Percentiles rank a stretch among this genome's conserved stretches.
phyloP scores from a whole-genome alignment of 2,113 vertebrate genomes.

The Chauna torquata region DNA sequence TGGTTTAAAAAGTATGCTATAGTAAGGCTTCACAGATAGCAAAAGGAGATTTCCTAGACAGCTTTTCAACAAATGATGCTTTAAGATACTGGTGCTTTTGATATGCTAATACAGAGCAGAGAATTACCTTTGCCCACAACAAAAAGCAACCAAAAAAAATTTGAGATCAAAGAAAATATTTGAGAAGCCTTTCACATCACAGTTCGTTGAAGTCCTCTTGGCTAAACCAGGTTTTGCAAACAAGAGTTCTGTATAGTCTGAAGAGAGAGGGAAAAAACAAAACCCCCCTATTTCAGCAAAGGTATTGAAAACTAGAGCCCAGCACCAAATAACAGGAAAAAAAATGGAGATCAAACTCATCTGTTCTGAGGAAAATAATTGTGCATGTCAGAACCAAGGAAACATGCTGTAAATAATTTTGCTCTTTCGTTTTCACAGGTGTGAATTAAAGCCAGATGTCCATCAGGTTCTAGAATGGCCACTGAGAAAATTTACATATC shows the following conservation, averaged over 20 bases:
- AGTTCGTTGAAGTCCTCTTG: conserved; percentile 75
- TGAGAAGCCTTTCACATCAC: conserved; percentile 38
- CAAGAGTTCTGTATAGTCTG: conserved; percentile 58
- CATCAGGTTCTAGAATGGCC: conserved; percentile 56
- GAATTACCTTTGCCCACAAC: conserved; percentile 36
- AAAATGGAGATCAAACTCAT: conserved; percentile 37
- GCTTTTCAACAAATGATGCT: conserved; percentile 22
- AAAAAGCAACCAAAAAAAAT: conserved; percentile 32
- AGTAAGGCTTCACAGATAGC: conserved; percentile 64
- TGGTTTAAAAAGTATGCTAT: conserved; percentile 53
- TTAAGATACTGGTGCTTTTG: conserved; percentile 29
- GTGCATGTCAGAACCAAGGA: conserved; percentile 62
- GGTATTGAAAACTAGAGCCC: conserved; percentile 8
- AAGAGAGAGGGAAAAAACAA: conserved; percentile 13
- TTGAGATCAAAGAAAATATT: conserved; percentile 42
- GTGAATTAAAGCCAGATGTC: conserved; percentile 61
- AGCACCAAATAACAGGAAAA: conserved; percentile 15
- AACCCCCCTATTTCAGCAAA: conserved; percentile 47
- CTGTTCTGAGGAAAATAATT: conserved; percentile 42
- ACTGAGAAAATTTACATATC: conserved; percentile 47
- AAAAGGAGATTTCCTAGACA: conserved; percentile 37
- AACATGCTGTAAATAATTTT: conserved; percentile 46
- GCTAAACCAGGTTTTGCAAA: conserved; percentile 61
- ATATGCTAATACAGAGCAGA: conserved; percentile 32
- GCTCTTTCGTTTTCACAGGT: conserved; percentile 49